phyloP scores from a whole-genome alignment of 2,888 invertebrate genomes.

The Scaptomyza tumidula region DNA sequence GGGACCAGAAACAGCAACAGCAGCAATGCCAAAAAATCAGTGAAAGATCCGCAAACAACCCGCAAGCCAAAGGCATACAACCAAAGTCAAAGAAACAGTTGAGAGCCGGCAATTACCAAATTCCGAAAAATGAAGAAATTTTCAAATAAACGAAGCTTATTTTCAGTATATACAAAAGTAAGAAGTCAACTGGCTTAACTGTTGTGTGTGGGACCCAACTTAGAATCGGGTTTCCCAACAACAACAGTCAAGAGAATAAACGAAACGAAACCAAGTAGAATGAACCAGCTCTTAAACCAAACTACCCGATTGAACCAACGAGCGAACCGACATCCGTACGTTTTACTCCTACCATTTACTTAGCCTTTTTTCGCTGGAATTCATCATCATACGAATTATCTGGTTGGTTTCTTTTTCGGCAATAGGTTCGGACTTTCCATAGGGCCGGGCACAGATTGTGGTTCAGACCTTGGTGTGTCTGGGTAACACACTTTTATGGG shows the following conservation, averaged over 20 bases:
- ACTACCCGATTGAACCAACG: conserved; percentile 9
- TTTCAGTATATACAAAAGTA: conserved; percentile 57
- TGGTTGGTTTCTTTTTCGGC: conserved; percentile 44
- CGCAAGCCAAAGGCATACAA: conserved; percentile 24
- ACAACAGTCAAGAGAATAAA: conserved; percentile 69
- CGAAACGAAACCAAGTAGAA: conserved; percentile 32
- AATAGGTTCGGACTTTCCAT: conserved; percentile 51
- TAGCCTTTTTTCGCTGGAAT: conserved; percentile 77
- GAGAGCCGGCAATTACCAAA: conserved; percentile 76
- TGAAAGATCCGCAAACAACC: conserved; percentile 72
- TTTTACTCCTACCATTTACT: conserved; percentile 59
- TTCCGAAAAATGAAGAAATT: conserved; percentile 80
- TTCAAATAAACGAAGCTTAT: conserved; percentile 74
- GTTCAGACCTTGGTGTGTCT: conserved; percentile 12
- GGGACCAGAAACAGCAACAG: conserved; percentile 30
- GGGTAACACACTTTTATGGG: conserved; percentile 30
- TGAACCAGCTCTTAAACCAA: conserved; percentile 12
- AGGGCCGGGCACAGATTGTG: conserved; percentile 17
- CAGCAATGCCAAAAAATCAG: conserved; percentile 64
- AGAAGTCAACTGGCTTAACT: conserved; percentile 67
- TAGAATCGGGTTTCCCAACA: conserved; percentile 37
- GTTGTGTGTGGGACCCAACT: conserved; percentile 40
- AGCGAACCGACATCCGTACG: conserved; percentile 8
- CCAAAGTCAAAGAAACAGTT: conserved; percentile 15
- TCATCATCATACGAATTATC: conserved; percentile 79